Evolutionary conservation across 2,113 vertebrate species (phyloP).

Genomic region (Cryptoleucopteryx plumbea): DNA sequence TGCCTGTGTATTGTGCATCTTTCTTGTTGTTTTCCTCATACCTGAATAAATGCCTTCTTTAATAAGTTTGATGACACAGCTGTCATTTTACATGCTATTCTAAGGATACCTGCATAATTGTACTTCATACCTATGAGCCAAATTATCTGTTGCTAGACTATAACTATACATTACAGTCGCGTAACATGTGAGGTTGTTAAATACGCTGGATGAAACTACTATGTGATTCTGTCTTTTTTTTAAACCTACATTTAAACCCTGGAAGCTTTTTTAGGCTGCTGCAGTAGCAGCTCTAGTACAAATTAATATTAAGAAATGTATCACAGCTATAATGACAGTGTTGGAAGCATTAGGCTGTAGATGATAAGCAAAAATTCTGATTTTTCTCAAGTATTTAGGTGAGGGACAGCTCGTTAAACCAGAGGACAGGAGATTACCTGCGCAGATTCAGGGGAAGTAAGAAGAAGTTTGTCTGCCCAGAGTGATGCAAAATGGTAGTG

Average conservation of each 20-base stretch:
- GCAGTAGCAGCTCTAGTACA: neutral
- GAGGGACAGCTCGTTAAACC: neutral
- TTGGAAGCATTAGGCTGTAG: neutral
- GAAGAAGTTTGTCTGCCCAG: neutral
- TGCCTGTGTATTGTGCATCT: neutral
- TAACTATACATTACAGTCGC: neutral
- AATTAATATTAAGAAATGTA: neutral
- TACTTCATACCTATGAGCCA: neutral
- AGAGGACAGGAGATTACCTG: neutral
- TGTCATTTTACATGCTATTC: neutral
- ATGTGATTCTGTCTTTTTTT: neutral
- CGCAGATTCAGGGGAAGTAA: neutral
- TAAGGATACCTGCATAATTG: neutral
- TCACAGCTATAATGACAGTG: fast-evolving
- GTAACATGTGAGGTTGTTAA: neutral
- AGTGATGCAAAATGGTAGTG: neutral
- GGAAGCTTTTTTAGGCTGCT: neutral
- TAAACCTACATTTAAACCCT: neutral
- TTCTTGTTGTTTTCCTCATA: neutral
- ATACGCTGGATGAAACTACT: neutral
- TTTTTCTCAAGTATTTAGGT: neutral
- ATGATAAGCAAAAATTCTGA: neutral
- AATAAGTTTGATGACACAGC: neutral
- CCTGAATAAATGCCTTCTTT: neutral
- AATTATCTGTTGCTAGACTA: neutral